phyloP scores from a whole-genome alignment of 2,888 invertebrate genomes.

The Eumacrocentrus americanus region DNA sequence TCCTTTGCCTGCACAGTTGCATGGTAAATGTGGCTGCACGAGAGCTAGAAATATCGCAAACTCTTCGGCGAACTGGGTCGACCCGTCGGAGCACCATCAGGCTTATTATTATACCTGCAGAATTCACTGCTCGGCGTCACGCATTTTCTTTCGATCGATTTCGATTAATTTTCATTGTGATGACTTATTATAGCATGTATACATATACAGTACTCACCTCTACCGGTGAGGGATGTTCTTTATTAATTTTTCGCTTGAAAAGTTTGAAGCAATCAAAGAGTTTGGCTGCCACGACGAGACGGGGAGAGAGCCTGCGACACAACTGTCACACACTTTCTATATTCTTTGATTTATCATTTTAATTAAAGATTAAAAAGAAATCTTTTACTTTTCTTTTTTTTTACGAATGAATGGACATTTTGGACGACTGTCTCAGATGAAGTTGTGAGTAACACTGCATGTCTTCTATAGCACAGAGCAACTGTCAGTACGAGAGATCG shows the following conservation, averaged over 20 bases:
- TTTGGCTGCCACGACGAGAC: not conserved
- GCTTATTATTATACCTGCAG: conserved; percentile 12
- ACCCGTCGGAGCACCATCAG: conserved; percentile 7
- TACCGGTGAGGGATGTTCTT: not conserved
- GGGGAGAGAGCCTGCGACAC: too few relatives aligned
- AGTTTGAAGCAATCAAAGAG: not conserved
- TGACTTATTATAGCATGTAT: too few relatives aligned
- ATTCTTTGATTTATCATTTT: conserved; percentile 5
- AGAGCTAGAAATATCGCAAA: conserved; percentile 14
- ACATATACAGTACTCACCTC: conserved; percentile 19
- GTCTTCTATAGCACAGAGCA: too few relatives aligned
- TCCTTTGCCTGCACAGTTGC: not conserved
- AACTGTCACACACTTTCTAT: not conserved
- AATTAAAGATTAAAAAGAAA: not conserved
- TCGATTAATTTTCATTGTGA: not conserved
- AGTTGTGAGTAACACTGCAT: too few relatives aligned
- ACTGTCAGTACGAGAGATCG: too few relatives aligned
- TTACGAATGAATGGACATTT: not conserved
- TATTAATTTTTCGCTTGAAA: not conserved
- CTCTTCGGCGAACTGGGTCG: conserved; percentile 12
- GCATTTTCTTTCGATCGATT: conserved; percentile 14
- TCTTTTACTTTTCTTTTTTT: not conserved
- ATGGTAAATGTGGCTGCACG: conserved; percentile 8
- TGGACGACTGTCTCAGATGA: not conserved
- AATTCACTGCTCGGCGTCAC: conserved; percentile 9